Percentiles rank a stretch among this genome's conserved stretches.
phyloP scores from a whole-genome alignment of 2,888 invertebrate species.

The Stomorhina lunata region DNA sequence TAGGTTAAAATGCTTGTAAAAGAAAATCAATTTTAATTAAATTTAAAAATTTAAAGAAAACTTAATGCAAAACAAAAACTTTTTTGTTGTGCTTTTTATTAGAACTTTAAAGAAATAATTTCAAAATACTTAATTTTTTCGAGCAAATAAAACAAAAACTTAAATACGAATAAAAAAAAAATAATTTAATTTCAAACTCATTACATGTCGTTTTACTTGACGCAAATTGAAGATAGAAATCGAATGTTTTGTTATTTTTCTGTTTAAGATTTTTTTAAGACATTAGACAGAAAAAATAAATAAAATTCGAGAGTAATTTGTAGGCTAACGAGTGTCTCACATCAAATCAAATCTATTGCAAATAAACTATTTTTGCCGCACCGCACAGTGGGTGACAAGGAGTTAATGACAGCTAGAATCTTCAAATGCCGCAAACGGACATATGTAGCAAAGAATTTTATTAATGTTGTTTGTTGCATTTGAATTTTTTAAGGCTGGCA shows the following conservation, averaged over 20 bases:
- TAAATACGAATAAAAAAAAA: background rate
- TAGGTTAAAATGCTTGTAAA: constrained; percentile 60
- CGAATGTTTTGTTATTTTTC: background rate
- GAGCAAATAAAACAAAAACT: background rate
- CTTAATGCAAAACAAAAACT: background rate
- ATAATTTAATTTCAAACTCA: background rate
- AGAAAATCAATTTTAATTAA: background rate
- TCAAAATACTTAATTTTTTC: constrained; percentile 34
- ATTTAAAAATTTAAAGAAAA: too few relatives aligned
- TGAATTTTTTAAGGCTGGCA: background rate
- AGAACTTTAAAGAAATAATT: constrained; percentile 31
- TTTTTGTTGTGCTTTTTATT: constrained; percentile 4
- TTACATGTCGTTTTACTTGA: background rate
- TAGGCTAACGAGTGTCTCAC: constrained; percentile 59
- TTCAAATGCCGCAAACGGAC: constrained; percentile 17
- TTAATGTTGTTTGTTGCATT: constrained; percentile 14
- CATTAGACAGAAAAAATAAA: constrained; percentile 11
- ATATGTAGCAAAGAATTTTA: constrained; percentile 31
- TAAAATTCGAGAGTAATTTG: constrained; percentile 43
- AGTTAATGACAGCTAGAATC: constrained; percentile 60
- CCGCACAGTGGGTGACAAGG: constrained; percentile 61
- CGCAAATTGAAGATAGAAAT: background rate
- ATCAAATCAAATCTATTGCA: constrained; percentile 40
- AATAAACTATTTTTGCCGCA: background rate
- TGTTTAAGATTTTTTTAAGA: constrained; percentile 14